Evolutionary conservation across 2,797 vertebrate genomes (phyloP), one percentile per base, ranked within the genome.

Genomic region (Gobionotothen gibberifrons): DNA sequence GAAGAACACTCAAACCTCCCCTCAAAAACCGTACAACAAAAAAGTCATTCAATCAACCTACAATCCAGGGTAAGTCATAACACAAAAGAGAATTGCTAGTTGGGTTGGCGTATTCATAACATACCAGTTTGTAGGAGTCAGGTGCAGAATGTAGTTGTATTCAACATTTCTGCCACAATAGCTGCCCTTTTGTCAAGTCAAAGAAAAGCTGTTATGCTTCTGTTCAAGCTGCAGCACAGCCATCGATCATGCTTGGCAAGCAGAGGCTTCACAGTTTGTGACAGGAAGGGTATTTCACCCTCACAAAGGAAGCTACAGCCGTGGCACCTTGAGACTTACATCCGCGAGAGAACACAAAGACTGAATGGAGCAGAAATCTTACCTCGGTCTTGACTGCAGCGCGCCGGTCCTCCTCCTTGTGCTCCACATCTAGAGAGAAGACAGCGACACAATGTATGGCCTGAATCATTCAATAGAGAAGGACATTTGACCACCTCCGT

Each of bases 341-440:
- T 67, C 81, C 87, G 64, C 78, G 69, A 32, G 64, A 79, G 67
- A 78, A 76, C 60, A 82, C 63, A 79, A 80, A 66, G 83, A 87
- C 72, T 76, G 42, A 58, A 62, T 53, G 68, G 56, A 71, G 71
- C 78, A 73, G 76, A 81, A 76, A 55, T 83, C 93, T 91, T 94
- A 95, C 95, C 95, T 95, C 94, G 3, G 82, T 93, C 90, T 94
- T 94, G 83, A 88, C 83, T 53, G 83, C 81, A 64, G 93, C 92
- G 6, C 68, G 80, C 49, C 88, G 81, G 40, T 94, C 93, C 67
- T 95, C 94, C 75, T 95, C 93, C 79, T 93, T 94, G 85, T 94
- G 94, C 88, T 95, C 94, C 86, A 95, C 93, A 92, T 95, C 95
- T 95, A 93, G 60, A 92, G 75, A 80, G 82, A 87, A 90, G 83